Conservation (phyloP, 2,113 vertebrate genomes). For the Urocitellus parryii region DNA sequence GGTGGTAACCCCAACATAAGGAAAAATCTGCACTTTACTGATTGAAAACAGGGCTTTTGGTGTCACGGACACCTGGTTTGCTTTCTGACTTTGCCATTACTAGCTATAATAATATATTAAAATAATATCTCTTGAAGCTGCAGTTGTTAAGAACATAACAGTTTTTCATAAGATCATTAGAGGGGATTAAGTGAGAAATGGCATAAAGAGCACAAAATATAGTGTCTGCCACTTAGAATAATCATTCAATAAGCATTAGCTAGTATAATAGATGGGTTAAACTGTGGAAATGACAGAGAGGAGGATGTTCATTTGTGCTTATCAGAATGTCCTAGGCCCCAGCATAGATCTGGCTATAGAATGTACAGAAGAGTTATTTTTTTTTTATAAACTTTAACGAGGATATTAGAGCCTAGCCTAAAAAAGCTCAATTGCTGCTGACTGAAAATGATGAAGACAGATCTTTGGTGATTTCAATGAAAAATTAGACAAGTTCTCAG, state of each 20-base stretch:
- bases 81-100: background rate
- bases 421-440: background rate
- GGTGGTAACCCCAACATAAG: background rate
- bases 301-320: background rate
- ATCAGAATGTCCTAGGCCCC: background rate
- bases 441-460: background rate
- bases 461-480: background rate
- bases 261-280: background rate
- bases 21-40: background rate
- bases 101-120: background rate
- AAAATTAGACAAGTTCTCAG: background rate
- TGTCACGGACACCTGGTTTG: background rate
- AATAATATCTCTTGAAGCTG: background rate
- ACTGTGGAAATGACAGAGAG: background rate
- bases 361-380: background rate
- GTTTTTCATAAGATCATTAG: conserved; percentile 20
- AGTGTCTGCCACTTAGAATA: background rate
- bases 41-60: background rate
- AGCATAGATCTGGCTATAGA: background rate
- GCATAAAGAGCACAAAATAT: background rate
- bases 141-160: background rate
- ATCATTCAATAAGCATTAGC: background rate
- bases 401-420: background rate
- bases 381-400: background rate
- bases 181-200: background rate